Evolutionary conservation across 1,140 invertebrate species (phyloP).

Genomic region (Trypoxylus dichotomus): DNA sequence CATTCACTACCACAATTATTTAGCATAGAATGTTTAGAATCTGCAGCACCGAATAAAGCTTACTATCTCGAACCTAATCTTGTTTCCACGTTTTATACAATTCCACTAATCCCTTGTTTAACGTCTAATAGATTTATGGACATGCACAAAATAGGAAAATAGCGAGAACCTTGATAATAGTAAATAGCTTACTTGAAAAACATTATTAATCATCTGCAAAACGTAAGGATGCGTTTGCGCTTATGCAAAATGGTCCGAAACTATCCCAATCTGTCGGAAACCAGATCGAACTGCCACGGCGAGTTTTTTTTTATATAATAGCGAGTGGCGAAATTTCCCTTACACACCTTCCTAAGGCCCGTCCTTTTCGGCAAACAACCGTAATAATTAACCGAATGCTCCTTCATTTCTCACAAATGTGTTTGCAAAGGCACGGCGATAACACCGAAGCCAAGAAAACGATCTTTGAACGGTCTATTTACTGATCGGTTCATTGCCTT

Average conservation of each 20-base stretch:
- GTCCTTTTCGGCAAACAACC: background rate
- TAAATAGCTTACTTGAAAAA: background rate
- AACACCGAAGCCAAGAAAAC: constrained; percentile 14
- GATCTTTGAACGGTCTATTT: constrained; percentile 13
- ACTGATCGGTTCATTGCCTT: constrained; percentile 9
- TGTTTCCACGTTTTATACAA: background rate
- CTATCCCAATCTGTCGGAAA: background rate
- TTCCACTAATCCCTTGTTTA: background rate
- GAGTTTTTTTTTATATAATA: too few species aligned
- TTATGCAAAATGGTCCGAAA: background rate
- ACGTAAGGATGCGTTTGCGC: background rate
- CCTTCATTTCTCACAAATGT: background rate
- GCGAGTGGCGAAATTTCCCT: background rate
- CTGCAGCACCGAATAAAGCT: background rate
- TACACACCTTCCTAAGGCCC: background rate
- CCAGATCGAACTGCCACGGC: background rate
- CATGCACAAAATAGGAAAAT: background rate
- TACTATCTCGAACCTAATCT: background rate
- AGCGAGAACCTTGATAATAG: background rate
- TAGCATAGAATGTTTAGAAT: background rate
- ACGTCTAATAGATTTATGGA: background rate
- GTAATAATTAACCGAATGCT: background rate
- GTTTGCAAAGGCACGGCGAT: constrained; percentile 13
- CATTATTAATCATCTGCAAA: background rate
- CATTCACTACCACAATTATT: background rate